phyloP scores from a whole-genome alignment of 2,888 invertebrate species.

The Phortica okadai region DNA sequence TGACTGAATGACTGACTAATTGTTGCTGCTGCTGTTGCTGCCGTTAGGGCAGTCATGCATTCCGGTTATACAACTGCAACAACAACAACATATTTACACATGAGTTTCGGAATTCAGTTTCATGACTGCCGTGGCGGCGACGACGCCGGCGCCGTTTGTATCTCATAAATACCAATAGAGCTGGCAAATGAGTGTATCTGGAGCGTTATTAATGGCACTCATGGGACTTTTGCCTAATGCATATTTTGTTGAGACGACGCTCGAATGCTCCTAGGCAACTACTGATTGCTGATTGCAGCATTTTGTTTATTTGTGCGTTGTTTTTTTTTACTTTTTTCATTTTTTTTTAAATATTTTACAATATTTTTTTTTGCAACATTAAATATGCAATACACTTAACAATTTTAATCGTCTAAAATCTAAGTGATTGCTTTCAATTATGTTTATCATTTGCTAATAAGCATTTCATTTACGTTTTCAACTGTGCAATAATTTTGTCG shows the following conservation, averaged over 20 bases:
- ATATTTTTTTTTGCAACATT: too few species aligned
- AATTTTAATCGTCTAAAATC: conserved; percentile 30
- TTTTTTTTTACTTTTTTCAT: conserved; percentile 2
- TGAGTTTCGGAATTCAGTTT: neutral
- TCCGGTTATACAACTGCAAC: neutral
- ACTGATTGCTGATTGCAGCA: too few species aligned
- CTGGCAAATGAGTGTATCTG: conserved; percentile 24
- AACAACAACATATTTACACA: neutral
- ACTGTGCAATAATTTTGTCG: conserved; percentile 49
- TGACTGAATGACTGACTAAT: neutral
- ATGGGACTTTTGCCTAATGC: conserved; percentile 13
- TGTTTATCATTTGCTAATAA: conserved; percentile 37
- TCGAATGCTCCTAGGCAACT: neutral
- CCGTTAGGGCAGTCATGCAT: conserved; percentile 1
- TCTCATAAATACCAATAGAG: conserved; percentile 23
- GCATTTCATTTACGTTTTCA: conserved; percentile 44
- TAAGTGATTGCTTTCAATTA: conserved; percentile 60
- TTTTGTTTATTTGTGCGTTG: neutral
- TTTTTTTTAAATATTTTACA: too few species aligned
- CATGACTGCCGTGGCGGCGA: conserved; percentile 7
- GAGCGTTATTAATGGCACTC: conserved; percentile 54
- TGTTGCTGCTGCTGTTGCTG: conserved; percentile 33
- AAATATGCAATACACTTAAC: neutral
- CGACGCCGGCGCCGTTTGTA: conserved; percentile 5
- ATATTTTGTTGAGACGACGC: neutral